A percentile compares a stretch with the other conserved stretches of the same genome.
phyloP scores from a whole-genome alignment of 1,140 invertebrate genomes.

The Brachionus koreanus region DNA sequence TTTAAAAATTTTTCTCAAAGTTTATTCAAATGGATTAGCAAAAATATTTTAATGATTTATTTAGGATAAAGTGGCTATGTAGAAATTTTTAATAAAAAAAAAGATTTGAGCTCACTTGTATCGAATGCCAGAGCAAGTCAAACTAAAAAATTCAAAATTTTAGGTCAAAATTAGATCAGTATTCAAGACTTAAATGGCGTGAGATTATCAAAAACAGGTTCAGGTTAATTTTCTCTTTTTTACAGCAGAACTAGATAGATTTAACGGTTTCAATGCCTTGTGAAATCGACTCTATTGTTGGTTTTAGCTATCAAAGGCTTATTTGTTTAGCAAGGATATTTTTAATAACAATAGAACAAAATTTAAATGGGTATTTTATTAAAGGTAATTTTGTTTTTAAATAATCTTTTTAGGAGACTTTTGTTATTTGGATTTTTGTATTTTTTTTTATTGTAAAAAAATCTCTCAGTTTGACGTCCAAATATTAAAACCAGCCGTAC shows the following conservation, averaged over 20 bases:
- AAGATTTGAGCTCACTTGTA: too few relatives aligned
- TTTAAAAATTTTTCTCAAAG: not conserved
- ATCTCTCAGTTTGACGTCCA: not conserved
- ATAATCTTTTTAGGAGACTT: not conserved
- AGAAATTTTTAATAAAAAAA: not conserved
- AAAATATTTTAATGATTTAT: not conserved
- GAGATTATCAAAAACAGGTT: not conserved
- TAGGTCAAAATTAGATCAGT: not conserved
- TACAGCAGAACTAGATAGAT: too few relatives aligned
- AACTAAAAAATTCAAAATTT: not conserved
- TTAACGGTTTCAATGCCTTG: not conserved
- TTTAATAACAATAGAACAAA: not conserved
- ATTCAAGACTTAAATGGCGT: not conserved
- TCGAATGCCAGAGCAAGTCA: not conserved
- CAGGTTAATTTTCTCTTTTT: too few relatives aligned
- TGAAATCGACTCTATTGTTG: not conserved
- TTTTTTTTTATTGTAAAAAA: not conserved
- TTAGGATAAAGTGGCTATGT: not conserved
- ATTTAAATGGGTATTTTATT: not conserved
- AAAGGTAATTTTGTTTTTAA: slow-evolving; percentile 10
- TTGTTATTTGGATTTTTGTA: not conserved
- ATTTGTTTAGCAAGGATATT: not conserved
- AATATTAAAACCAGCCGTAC: not conserved
- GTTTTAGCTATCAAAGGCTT: not conserved
- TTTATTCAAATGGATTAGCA: not conserved